These are phyloP conservation scores for Tapirus terrestris DNA, from an alignment of 2,113 vertebrate species.

Conservation along the genomic window DNA sequence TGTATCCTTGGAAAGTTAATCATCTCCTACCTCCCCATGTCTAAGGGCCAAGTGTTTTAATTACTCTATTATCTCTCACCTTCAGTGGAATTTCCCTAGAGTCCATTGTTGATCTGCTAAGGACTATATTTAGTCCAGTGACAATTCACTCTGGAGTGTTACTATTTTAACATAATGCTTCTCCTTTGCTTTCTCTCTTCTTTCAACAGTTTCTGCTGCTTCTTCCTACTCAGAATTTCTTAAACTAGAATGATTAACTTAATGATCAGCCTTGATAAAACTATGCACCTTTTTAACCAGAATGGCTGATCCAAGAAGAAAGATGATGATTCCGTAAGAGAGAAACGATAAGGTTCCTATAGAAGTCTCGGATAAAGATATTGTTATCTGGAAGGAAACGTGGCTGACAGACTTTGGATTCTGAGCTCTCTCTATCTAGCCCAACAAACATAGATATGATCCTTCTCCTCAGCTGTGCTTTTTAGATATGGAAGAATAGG, in stretches of 20 bases:
- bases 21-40: not conserved
- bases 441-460: not conserved
- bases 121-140: not conserved
- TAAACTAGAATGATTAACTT: not conserved
- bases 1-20: not conserved
- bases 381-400: not conserved
- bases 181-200: not conserved
- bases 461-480: not conserved
- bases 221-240: not conserved
- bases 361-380: not conserved
- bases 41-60: not conserved
- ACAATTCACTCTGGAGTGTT: not conserved
- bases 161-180: not conserved
- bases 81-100: not conserved
- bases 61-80: not conserved
- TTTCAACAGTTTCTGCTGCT: not conserved
- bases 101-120: not conserved
- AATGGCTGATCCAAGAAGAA: not conserved
- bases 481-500: not conserved
- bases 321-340: not conserved
- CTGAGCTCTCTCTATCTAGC: not conserved
- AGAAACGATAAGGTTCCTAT: not conserved
- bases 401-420: not conserved
- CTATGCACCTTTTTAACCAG: not conserved
- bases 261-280: not conserved